Evolutionary conservation across 2,797 vertebrate genomes (phyloP), one percentile per base, ranked within the genome.

Genomic region (Spinus olivaceus): DNA sequence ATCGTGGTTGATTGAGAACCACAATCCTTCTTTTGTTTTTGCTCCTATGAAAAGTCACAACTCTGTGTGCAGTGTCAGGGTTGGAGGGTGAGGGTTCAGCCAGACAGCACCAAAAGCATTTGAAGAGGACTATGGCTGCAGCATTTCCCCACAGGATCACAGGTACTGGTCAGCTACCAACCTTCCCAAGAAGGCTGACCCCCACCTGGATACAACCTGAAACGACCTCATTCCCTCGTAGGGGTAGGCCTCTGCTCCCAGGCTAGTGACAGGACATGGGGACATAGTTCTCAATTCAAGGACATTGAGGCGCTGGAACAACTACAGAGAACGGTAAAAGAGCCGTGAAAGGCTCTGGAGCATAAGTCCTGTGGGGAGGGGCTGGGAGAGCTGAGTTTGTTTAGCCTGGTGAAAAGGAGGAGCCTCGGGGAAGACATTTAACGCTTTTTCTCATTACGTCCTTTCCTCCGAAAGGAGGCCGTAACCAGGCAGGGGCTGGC

Each of bases 61-160:
- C 28, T 30, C 10, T 1, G 3, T 8, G 44, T 27, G 19, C 6
- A 49, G 3, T 7, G 21, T 18, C 10, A 18, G 15, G 25, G 22
- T 8, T 2, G 0, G 20, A 32, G 12, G 21, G 16, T 17, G 7
- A 27, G 4, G 15, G 33, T 11, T 42, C 19, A 6, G 24, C 28
- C 6, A 3, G 0, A n/a, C 18, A 3, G 12, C 3, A 28, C 12
- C 33, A 2, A 4, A n/a, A 35, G 6, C 0, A 2, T 35, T 63
- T n/a, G 57, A n/a, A 19, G 4, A 12, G 10, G 10, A 9, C 9
- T 35, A 10, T 0, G 1, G 27, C 37, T 44, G 27, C 3, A 3
- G 4, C 13, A 6, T 2, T 8, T 8, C 32, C 20, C 27, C 71
- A 30, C 10, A 28, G 22, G 14, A 8, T 12, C 19, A 37, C 8